Evolutionary conservation across 2,113 vertebrate genomes (phyloP).

Genomic region (Chitala chitala): DNA sequence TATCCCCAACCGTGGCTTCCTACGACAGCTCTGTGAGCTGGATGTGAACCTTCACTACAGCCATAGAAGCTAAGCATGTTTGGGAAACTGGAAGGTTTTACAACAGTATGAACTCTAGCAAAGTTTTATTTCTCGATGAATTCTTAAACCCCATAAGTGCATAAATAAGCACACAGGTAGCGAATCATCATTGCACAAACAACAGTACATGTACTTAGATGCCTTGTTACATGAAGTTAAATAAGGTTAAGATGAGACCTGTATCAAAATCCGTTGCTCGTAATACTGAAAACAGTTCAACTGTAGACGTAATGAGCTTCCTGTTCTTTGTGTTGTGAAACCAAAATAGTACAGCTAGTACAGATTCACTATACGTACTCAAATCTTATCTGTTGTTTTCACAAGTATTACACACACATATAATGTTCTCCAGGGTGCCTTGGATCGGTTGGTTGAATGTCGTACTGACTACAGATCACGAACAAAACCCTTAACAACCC

Average conservation of each 20-base stretch:
- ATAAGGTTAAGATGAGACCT: background rate
- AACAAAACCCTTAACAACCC: no score
- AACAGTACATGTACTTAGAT: background rate
- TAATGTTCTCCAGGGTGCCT: no score
- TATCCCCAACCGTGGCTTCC: conserved; percentile 65
- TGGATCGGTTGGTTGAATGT: no score
- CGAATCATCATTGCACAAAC: no score
- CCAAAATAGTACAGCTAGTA: no score
- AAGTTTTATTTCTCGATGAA: background rate
- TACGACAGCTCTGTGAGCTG: conserved; percentile 63
- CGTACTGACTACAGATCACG: no score
- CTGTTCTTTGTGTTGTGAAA: no score
- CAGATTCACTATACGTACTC: no score
- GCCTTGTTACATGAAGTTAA: background rate
- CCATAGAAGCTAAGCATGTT: conserved; percentile 13
- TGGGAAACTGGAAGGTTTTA: background rate
- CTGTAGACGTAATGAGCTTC: no score
- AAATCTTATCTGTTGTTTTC: no score
- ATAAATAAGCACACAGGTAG: no score
- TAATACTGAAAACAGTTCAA: background rate
- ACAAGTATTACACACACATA: no score
- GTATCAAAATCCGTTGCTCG: background rate
- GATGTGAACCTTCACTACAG: conserved; percentile 50
- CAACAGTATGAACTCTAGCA: background rate
- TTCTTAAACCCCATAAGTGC: background rate